Base-by-base conservation (phyloP, 2,113 vertebrate genomes). In the Lucifuga dentata region DNA sequence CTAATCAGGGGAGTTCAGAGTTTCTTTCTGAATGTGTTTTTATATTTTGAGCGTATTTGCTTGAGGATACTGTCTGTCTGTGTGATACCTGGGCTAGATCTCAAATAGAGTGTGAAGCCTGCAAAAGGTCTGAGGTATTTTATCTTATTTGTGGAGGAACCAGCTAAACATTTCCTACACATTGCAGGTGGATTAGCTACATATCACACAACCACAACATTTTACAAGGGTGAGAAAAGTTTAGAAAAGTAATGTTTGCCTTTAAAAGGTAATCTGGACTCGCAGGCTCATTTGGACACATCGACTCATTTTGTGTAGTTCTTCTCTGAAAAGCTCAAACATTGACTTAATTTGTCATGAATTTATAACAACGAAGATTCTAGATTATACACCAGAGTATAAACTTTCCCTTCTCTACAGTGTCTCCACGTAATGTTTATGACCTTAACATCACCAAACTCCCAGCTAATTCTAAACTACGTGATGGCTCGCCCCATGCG, bases 381-480 rank as follows among this genome's bases (percentile, higher is more conserved):
- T 35, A 35, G 33, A 35, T 11, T 35, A 9, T 5, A 17, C 16
- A 15, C 20, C 9, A 26, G 19, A 32, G 60, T 65, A 23, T 38
- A 32, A 68, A 67, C 36, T 23, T 12, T 49, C 26, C 16, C 10
- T 35, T 5, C 48, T 38, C 41, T 9, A 20, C 13, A 16, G 29
- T 20, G 13, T 29, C 3, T 29, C 26, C 26, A 5, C 13, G 13
- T 68, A 56, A 45, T 68, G 29, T 76, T 70, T 53, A 71, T 46
- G 9, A 39, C 45, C 43, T 39, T 64, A 5, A 56, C 51, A 51
- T 81, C n/a, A 51, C 46, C 20, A 43, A 61, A 48, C 16, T 21
- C 29, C 60, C 35, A 36, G 43, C 20, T 57, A 17, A 65, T 72
- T 35, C 44, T 50, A 23, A 53, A 70, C n/a, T 58, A 38, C 44